These are phyloP conservation scores for Calidris pugnax DNA, from an alignment of 2,113 vertebrate species.

Conservation along the genomic window DNA sequence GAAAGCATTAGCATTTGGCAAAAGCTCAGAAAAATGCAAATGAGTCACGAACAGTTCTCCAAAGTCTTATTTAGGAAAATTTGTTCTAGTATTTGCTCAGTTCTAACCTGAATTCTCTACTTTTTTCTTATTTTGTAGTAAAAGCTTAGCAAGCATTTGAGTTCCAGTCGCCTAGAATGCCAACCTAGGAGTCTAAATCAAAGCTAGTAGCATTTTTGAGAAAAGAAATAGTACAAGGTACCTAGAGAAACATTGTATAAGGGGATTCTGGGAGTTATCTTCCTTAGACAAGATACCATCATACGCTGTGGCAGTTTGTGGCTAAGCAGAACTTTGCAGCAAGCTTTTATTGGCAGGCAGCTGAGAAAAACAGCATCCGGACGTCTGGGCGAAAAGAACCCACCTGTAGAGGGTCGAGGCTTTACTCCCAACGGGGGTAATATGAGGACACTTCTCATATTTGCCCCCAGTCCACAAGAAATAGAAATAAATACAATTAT, in stretches of 20 bases:
- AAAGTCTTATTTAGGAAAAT: background rate
- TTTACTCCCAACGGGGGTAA: background rate
- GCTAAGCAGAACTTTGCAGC: background rate
- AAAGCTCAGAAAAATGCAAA: background rate
- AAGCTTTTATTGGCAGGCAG: background rate
- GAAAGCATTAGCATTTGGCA: background rate
- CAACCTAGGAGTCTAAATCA: background rate
- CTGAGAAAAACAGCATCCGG: background rate
- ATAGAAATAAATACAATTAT: background rate
- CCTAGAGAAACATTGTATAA: background rate
- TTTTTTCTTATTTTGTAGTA: background rate
- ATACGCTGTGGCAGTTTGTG: rapidly evolving
- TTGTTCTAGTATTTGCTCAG: background rate
- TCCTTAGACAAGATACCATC: background rate
- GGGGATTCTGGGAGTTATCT: background rate
- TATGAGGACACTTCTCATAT: background rate
- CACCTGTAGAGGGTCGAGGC: rapidly evolving
- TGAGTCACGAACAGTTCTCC: background rate
- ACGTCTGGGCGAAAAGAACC: background rate
- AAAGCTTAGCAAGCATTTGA: background rate
- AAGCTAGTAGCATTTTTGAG: background rate
- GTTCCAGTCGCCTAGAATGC: background rate
- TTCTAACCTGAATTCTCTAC: background rate
- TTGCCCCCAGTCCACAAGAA: background rate
- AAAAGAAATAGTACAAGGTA: background rate